phyloP scores from a whole-genome alignment of 2,888 invertebrate genomes.

The Perizoma affinitatum region DNA sequence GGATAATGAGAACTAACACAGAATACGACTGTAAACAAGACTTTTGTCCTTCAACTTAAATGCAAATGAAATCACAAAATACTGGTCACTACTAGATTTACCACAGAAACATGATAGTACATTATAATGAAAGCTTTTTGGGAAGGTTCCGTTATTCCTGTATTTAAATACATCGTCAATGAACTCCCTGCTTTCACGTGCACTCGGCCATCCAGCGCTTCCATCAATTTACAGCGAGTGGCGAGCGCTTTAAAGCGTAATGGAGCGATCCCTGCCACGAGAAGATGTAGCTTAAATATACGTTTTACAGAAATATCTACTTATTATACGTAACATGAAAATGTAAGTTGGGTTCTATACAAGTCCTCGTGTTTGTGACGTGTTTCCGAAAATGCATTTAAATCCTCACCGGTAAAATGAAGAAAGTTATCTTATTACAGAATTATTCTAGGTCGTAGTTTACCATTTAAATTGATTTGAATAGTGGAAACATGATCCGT shows the following conservation, averaged over 20 bases:
- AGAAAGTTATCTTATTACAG: no score
- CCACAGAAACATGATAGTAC: no score
- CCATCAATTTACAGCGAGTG: constrained; percentile 36
- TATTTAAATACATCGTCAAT: not conserved
- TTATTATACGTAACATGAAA: constrained; percentile 14
- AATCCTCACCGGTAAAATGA: no score
- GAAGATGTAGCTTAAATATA: constrained; percentile 21
- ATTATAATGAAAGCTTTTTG: no score
- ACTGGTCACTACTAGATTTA: no score
- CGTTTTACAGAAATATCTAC: constrained; percentile 18
- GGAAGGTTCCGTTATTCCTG: no score
- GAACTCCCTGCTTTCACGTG: constrained; percentile 14
- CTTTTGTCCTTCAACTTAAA: no score
- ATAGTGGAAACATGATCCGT: no score
- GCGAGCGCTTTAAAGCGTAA: constrained; percentile 33
- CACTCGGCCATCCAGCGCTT: constrained; percentile 29
- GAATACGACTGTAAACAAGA: no score
- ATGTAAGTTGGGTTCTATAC: constrained; percentile 9
- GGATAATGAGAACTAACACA: not conserved
- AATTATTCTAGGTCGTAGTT: no score
- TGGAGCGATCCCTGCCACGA: constrained; percentile 28
- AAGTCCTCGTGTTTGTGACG: not conserved
- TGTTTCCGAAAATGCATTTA: not conserved
- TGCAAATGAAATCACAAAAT: no score
- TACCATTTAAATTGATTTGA: no score